Percentiles rank a stretch among this genome's conserved stretches.
Evolutionary conservation across 2,113 vertebrate species (phyloP).

Genomic region (Psittacus erithacus): DNA sequence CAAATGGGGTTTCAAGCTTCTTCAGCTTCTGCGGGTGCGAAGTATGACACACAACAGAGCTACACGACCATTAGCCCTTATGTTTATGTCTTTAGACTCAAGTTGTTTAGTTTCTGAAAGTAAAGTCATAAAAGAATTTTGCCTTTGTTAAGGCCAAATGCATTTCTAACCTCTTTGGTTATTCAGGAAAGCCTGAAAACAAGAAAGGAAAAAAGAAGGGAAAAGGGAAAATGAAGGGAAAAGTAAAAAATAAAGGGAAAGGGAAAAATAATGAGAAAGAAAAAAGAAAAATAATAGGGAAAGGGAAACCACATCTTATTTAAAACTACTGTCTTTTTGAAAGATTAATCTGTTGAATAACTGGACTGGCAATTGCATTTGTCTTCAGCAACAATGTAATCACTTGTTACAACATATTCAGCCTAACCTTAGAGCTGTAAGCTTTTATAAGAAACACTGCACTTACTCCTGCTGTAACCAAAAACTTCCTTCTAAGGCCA

Average conservation of each 20-base stretch:
- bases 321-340: background rate
- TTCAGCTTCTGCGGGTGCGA: background rate
- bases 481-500: background rate
- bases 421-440: background rate
- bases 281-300: background rate
- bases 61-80: fast-evolving
- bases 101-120: background rate
- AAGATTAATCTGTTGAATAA: background rate
- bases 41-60: fast-evolving
- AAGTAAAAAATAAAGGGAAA: background rate
- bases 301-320: fast-evolving
- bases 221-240: background rate
- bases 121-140: background rate
- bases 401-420: background rate
- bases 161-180: background rate
- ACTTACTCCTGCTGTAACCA: background rate
- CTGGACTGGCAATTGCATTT: fast-evolving
- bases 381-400: background rate
- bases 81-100: background rate
- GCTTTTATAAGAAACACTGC: background rate
- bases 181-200: background rate
- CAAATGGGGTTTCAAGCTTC: background rate
- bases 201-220: background rate
- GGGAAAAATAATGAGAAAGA: background rate
- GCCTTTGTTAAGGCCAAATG: background rate